phyloP scores from a whole-genome alignment of 2,797 vertebrate species.

The Eupleurogrammus muticus region DNA sequence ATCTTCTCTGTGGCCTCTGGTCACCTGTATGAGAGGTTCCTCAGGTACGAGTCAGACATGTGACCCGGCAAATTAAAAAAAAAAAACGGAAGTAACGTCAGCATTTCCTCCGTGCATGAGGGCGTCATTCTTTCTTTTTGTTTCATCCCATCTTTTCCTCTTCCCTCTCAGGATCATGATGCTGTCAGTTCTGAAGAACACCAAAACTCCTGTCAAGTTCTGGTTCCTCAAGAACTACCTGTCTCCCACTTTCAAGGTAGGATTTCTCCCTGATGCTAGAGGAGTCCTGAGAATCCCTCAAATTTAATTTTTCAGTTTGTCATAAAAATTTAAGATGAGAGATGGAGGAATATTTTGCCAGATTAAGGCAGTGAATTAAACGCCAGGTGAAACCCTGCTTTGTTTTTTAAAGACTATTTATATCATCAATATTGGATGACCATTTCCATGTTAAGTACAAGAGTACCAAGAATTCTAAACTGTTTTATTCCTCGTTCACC shows the following conservation, averaged over 20 bases:
- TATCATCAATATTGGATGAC: too few relatives aligned
- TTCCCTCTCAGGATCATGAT: constrained; percentile 93
- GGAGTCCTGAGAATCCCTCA: constrained; percentile 3
- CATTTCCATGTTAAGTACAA: too few relatives aligned
- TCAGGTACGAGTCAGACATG: constrained; percentile 85
- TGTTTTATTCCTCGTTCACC: background rate
- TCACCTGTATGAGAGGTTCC: constrained; percentile 96
- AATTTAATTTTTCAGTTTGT: too few relatives aligned
- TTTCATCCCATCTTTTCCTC: background rate
- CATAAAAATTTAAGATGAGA: background rate
- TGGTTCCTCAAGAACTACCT: constrained; percentile 99
- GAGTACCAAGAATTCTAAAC: too few relatives aligned
- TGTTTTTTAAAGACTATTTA: too few relatives aligned
- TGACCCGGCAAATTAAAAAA: background rate
- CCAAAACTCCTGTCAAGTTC: constrained; percentile 97
- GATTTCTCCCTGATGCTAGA: constrained; percentile 26
- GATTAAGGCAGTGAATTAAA: too few relatives aligned
- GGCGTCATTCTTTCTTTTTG: constrained; percentile 6
- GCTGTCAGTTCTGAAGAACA: constrained; percentile 97
- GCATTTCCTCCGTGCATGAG: background rate
- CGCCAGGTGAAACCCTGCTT: too few relatives aligned
- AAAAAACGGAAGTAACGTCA: constrained; percentile 1
- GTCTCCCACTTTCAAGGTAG: constrained; percentile 97
- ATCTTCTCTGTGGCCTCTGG: constrained; percentile 98
- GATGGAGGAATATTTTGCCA: background rate